Conservation (phyloP, 2,888 invertebrate species). For the Opisthograptis luteolata region DNA sequence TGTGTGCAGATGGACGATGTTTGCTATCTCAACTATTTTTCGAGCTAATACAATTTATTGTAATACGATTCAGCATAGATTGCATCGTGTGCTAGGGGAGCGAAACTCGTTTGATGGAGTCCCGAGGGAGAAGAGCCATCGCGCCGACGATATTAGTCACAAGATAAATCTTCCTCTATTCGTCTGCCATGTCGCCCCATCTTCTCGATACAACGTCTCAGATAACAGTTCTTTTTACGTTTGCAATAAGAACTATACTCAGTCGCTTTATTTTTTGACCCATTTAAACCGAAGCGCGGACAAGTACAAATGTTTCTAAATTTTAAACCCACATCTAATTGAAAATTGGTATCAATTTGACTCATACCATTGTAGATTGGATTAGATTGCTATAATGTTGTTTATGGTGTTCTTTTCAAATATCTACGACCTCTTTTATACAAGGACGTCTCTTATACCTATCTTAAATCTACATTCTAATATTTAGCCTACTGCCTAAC, state of each 20-base stretch:
- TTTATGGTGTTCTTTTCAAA: slow-evolving; percentile 4
- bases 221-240: slow-evolving; percentile 51
- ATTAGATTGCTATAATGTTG: slow-evolving; percentile 23
- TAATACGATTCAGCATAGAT: slow-evolving; percentile 85
- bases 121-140: slow-evolving; percentile 71
- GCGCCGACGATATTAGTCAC: slow-evolving; percentile 80
- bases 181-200: slow-evolving; percentile 59
- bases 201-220: slow-evolving; percentile 44
- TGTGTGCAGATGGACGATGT: slow-evolving; percentile 83
- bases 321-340: slow-evolving; percentile 37
- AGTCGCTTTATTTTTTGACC: slow-evolving; percentile 63
- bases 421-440: too few relatives aligned
- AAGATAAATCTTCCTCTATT: slow-evolving; percentile 79
- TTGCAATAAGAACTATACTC: slow-evolving; percentile 68
- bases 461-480: too few relatives aligned
- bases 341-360: slow-evolving; percentile 37
- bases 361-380: slow-evolving; percentile 25
- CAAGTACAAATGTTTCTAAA: slow-evolving; percentile 37
- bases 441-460: too few relatives aligned
- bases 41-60: slow-evolving; percentile 85
- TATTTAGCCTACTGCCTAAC: too few relatives aligned
- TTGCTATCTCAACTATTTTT: slow-evolving; percentile 83
- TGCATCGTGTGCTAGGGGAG: slow-evolving; percentile 79
- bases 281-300: slow-evolving; percentile 49
- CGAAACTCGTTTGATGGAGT: slow-evolving; percentile 83